phyloP scores from a whole-genome alignment of 1,140 invertebrate species.

The Batillaria attramentaria region DNA sequence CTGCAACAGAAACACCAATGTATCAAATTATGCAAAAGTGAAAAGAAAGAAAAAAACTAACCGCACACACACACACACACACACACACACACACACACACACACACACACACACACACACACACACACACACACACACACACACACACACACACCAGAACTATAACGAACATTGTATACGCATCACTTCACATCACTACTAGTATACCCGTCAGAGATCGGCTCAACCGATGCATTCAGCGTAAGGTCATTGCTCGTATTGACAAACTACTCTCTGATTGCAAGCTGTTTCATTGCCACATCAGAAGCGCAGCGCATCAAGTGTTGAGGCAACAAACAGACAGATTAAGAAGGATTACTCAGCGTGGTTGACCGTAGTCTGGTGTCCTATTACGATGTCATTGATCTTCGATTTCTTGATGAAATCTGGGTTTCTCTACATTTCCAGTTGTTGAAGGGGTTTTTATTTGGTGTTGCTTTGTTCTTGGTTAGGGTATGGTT shows the following conservation, averaged over 20 bases:
- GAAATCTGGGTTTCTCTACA: too few relatives aligned
- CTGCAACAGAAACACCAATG: not conserved
- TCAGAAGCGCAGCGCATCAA: not conserved
- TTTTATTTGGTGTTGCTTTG: too few relatives aligned
- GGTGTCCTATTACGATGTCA: too few relatives aligned
- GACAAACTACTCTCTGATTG: too few relatives aligned
- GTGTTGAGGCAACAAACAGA: not conserved
- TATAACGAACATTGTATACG: not conserved
- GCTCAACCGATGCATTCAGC: too few relatives aligned
- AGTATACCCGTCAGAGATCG: not conserved
- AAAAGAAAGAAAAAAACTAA: conserved; percentile 1
- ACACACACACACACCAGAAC: not conserved
- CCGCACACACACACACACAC: conserved; percentile 1
- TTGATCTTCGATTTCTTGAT: too few relatives aligned
- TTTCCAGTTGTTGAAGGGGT: too few relatives aligned
- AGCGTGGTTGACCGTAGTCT: too few relatives aligned
- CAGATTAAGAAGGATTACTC: too few relatives aligned
- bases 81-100: conserved; percentile 1
- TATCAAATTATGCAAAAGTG: not conserved
- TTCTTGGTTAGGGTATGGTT: not conserved
- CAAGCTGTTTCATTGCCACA: not conserved
- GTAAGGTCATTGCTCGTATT: too few relatives aligned
- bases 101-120: conserved; percentile 6
- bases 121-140: conserved; percentile 13
- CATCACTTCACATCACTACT: too few relatives aligned